A percentile compares a stretch with the other conserved stretches of the same genome.
Evolutionary conservation across 2,797 vertebrate species (phyloP).

Genomic region (Phoxinus dragarum): DNA sequence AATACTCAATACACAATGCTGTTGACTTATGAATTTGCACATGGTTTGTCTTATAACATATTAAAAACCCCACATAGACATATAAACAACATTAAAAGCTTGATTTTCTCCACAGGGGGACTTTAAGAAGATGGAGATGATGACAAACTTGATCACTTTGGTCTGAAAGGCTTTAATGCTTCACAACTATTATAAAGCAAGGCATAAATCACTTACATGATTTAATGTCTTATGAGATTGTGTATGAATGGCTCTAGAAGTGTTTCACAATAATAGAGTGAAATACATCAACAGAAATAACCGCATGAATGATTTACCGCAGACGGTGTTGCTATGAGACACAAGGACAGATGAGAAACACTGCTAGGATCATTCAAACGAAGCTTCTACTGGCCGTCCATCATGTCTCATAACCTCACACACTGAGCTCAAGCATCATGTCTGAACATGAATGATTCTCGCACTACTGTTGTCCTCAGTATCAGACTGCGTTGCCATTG

Average conservation of each 20-base stretch:
- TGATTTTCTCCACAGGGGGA: no score
- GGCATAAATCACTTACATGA: not conserved
- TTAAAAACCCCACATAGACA: no score
- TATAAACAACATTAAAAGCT: no score
- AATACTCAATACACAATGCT: no score
- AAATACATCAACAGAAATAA: constrained; percentile 35
- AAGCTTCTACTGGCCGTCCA: constrained; percentile 75
- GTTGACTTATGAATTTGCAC: no score
- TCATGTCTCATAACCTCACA: constrained; percentile 58
- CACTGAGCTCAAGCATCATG: not conserved
- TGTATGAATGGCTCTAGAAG: constrained; percentile 1
- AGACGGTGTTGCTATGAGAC: constrained; percentile 90
- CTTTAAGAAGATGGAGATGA: not conserved
- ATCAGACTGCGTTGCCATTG: constrained; percentile 40
- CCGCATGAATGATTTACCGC: constrained; percentile 73
- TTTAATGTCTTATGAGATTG: constrained; percentile 15
- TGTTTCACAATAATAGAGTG: constrained; percentile 20
- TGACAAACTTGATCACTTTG: constrained; percentile 5
- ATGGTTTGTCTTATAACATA: no score
- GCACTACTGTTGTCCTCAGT: constrained; percentile 2
- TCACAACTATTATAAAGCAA: constrained; percentile 2
- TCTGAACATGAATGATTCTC: constrained; percentile 50
- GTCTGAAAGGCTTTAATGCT: not conserved
- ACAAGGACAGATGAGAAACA: constrained; percentile 58
- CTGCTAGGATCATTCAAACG: constrained; percentile 86